Conservation (phyloP, 1,140 invertebrate genomes). For the Pectinophora gossypiella region DNA sequence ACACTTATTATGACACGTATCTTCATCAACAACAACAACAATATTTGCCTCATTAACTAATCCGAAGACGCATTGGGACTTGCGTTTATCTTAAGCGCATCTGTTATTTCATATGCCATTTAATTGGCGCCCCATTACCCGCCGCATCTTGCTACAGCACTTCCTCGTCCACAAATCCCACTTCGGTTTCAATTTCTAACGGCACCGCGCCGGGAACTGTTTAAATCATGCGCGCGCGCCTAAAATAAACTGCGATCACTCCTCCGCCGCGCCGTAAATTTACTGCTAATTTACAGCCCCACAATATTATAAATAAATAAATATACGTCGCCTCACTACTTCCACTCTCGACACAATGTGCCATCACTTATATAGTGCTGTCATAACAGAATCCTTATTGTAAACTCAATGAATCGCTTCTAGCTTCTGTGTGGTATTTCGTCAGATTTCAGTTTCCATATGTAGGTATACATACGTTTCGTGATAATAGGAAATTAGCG, state of each 20-base stretch:
- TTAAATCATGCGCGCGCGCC: conserved; percentile 65
- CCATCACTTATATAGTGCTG: conserved; percentile 51
- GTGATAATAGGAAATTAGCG: background rate
- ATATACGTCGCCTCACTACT: conserved; percentile 54
- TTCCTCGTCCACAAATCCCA: conserved; percentile 40
- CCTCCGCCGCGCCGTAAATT: conserved; percentile 61
- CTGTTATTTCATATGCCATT: background rate
- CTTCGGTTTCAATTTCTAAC: conserved; percentile 55
- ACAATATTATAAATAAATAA: conserved; percentile 72
- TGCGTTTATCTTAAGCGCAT: too few relatives aligned
- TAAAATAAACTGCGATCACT: conserved; percentile 66
- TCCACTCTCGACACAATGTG: conserved; percentile 60
- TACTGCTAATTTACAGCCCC: conserved; percentile 69
- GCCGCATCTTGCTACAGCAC: background rate
- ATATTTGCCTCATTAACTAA: too few relatives aligned
- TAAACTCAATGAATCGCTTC: conserved; percentile 35
- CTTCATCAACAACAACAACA: too few relatives aligned
- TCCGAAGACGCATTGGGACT: too few relatives aligned
- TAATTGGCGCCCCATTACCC: background rate
- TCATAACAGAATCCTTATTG: conserved; percentile 64
- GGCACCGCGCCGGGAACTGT: conserved; percentile 44
- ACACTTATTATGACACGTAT: too few relatives aligned
- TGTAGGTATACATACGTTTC: background rate
- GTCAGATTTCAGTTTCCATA: background rate
- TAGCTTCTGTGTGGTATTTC: background rate